Evolutionary conservation across 2,113 vertebrate genomes (phyloP), one percentile per base, ranked within the genome.

Genomic region (Antennarius striatus): DNA sequence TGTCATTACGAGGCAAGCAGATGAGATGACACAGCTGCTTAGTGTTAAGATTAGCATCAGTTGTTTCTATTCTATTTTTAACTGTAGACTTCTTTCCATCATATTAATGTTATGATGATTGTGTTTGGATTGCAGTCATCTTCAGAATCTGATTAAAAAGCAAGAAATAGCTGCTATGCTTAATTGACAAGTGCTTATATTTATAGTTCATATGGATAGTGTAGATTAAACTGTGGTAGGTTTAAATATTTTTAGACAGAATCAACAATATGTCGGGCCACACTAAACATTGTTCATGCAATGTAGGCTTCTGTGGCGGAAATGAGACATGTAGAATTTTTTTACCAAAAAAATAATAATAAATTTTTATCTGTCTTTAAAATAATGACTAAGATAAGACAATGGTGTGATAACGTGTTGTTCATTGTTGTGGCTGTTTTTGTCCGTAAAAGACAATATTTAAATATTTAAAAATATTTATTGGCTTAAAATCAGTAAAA

Each of bases 151-250:
- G 57, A 75, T 62, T 73, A 45, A 69, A 74, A 46, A 3, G 4
- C 2, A 5, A 59, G 45, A 56, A 42, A 73, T 51, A 43, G 59
- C 32, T 29, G 10, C 30, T 48, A 7, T 29, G 56, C 63, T 56
- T 46, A n/a, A 82, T 68, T 74, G 59, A 6, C 28, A 58, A 71
- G 36, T 63, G 56, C 57, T 30, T 72, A 10, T 71, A 63, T 64
- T 22, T 22, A 22, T 22, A 75, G 56, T 36, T 54, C 36, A 62
- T 63, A 55, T 66, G 67, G 29, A 63, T 39, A 39, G 49, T 60
- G 39, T 63, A 10, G 14, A 30, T 65, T 46, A 45, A 11, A 43
- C 3, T 0, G 16, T 29, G 46, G 12, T 40, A 50, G 14, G 61
- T 30, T 29, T n/a, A 12, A 51, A 16, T 68, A 67, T 77, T 69